A percentile compares a stretch with the other conserved stretches of the same genome.
Evolutionary conservation across 2,888 invertebrate genomes (phyloP).

Genomic region (Neuroscelio doddi): DNA sequence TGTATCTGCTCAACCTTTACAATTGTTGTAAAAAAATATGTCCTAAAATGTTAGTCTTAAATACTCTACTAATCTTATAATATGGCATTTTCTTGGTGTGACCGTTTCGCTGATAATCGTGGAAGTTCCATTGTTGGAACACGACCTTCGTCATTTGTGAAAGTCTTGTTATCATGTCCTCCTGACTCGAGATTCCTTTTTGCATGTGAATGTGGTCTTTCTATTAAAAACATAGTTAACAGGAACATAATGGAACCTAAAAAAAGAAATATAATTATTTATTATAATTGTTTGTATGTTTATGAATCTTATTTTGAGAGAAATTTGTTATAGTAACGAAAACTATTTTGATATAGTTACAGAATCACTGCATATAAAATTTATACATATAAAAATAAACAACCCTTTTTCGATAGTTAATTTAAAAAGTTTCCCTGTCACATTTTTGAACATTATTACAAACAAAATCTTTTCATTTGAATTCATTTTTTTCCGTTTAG

Average conservation of each 20-base stretch:
- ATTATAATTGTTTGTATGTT: background rate
- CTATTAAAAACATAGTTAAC: constrained; percentile 87
- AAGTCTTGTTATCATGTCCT: constrained; percentile 75
- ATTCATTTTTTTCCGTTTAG: too few relatives aligned
- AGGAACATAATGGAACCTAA: constrained; percentile 88
- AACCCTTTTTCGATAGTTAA: too few relatives aligned
- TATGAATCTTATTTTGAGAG: too few relatives aligned
- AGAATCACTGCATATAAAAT: too few relatives aligned
- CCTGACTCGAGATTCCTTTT: constrained; percentile 60
- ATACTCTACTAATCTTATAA: constrained; percentile 25
- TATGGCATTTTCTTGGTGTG: constrained; percentile 26
- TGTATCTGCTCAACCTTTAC: too few relatives aligned
- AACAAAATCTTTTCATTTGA: too few relatives aligned
- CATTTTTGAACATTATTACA: too few relatives aligned
- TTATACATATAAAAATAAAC: too few relatives aligned
- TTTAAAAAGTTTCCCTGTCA: too few relatives aligned
- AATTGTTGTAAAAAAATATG: constrained; percentile 13
- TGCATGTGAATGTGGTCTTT: constrained; percentile 74
- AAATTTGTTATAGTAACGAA: too few relatives aligned
- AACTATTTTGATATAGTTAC: too few relatives aligned
- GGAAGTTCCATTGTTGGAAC: constrained; percentile 63
- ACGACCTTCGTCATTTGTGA: constrained; percentile 73
- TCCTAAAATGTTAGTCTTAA: constrained; percentile 16
- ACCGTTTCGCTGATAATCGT: constrained; percentile 55
- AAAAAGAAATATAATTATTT: too few relatives aligned